These are phyloP conservation scores for Cirrhinus molitorella DNA, from an alignment of 2,797 vertebrate species.

Conservation along the genomic window DNA sequence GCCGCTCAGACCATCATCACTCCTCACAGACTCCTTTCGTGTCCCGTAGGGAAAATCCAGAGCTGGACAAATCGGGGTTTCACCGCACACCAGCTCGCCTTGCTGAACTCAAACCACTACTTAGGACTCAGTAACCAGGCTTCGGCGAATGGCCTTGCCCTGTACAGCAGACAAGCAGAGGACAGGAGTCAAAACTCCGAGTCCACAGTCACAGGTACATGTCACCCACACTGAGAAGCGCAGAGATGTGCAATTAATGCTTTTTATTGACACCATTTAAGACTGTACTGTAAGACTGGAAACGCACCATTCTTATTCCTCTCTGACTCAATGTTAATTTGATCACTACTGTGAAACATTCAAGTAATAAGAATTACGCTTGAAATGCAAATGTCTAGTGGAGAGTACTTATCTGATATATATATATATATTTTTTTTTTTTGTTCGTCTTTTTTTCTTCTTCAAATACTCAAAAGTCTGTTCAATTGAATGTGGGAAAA, in stretches of 20 bases:
- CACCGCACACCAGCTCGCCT: constrained; percentile 90
- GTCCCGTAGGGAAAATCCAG: constrained; percentile 93
- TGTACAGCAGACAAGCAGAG: constrained; percentile 86
- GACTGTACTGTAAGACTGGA: constrained; percentile 40
- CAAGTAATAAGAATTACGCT: constrained; percentile 25
- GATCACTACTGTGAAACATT: constrained; percentile 45
- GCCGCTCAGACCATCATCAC: constrained; percentile 79
- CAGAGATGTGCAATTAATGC: constrained; percentile 16
- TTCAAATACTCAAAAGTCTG: constrained; percentile 27
- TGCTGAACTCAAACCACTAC: constrained; percentile 93
- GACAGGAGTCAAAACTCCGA: constrained; percentile 88
- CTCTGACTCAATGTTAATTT: constrained; percentile 22
- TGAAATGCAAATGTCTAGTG: constrained; percentile 40
- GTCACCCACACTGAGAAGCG: constrained; percentile 81
- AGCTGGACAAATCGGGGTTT: constrained; percentile 93
- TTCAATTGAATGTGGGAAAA: constrained; percentile 6
- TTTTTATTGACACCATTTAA: constrained; percentile 27
- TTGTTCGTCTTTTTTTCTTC: neutral
- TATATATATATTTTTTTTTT: neutral
- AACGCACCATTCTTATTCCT: constrained; percentile 11
- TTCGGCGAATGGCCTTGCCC: constrained; percentile 79
- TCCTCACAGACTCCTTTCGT: constrained; percentile 92
- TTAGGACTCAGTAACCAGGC: constrained; percentile 90
- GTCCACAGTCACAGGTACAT: constrained; percentile 91
- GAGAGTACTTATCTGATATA: constrained; percentile 30